phyloP scores from a whole-genome alignment of 2,797 vertebrate species.

The Lemur catta region DNA sequence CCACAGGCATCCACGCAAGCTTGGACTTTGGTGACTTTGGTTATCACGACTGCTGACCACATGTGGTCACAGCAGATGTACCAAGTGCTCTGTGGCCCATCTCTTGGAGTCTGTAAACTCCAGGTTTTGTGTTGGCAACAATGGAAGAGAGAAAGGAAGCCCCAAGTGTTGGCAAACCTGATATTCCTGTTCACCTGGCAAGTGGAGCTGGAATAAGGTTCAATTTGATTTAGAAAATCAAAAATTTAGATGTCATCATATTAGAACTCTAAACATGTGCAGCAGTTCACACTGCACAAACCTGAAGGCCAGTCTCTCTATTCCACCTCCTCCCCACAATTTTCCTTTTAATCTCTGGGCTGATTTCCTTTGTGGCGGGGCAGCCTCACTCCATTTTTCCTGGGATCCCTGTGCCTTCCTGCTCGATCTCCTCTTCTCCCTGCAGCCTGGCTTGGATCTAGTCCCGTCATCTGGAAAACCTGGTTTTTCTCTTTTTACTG shows the following conservation, averaged over 20 bases:
- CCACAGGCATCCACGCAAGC: not conserved
- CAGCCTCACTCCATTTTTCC: not conserved
- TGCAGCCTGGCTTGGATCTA: not conserved
- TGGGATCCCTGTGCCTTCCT: not conserved
- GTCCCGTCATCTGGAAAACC: not conserved
- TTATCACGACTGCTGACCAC: not conserved
- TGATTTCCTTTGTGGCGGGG: not conserved
- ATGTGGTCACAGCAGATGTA: not conserved
- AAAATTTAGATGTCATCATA: not conserved
- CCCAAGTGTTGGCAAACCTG: not conserved
- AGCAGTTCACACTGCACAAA: not conserved
- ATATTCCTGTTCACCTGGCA: not conserved
- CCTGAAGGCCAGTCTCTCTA: not conserved
- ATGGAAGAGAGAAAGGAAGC: not conserved
- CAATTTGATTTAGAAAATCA: slow-evolving; percentile 33
- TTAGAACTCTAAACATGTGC: not conserved
- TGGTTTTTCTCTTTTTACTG: not conserved
- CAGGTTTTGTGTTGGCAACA: not conserved
- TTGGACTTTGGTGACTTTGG: not conserved
- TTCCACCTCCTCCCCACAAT: not conserved
- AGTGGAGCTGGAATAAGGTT: not conserved
- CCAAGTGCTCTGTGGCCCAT: not conserved
- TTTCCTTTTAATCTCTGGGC: not conserved
- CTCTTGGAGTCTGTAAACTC: not conserved
- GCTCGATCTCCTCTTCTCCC: not conserved